phyloP scores from a whole-genome alignment of 53 echinoderm and acorn worm genomes.

The Holothuria leucospilota region DNA sequence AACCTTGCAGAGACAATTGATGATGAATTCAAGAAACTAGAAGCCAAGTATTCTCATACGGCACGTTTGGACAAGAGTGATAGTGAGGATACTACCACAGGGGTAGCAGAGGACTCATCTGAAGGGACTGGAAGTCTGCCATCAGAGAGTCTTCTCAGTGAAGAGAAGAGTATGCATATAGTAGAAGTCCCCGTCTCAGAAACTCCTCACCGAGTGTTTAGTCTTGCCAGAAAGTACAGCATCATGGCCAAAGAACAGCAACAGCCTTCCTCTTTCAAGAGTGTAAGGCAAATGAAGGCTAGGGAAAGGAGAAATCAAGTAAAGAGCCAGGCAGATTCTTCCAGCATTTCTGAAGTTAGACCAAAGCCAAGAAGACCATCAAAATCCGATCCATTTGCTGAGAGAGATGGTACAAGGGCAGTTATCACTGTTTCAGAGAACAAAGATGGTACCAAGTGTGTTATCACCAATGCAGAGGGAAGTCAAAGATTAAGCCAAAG shows the following conservation, averaged over 20 bases:
- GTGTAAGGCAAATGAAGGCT: conserved; percentile 32
- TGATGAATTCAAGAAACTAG: conserved; percentile 74
- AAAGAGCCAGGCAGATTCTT: background rate
- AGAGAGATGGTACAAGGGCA: conserved; percentile 39
- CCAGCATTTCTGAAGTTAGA: conserved; percentile 2
- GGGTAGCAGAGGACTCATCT: conserved; percentile 53
- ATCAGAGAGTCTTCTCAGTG: background rate
- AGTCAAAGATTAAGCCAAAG: conserved; percentile 34
- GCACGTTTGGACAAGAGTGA: conserved; percentile 22
- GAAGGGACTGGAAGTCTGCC: conserved; percentile 41
- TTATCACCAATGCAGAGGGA: conserved; percentile 31
- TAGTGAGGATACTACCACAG: conserved; percentile 49
- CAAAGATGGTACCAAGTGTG: conserved; percentile 28
- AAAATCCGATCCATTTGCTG: conserved; percentile 44
- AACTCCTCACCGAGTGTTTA: conserved; percentile 38
- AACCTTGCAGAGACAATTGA: conserved; percentile 80
- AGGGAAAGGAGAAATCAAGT: conserved; percentile 18
- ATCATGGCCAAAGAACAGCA: conserved; percentile 57
- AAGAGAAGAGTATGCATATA: background rate
- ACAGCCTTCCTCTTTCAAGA: conserved; percentile 27
- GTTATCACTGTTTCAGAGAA: conserved; percentile 41
- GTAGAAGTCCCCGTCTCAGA: conserved; percentile 11
- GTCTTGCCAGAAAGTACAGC: conserved; percentile 71
- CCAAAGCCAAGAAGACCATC: conserved; percentile 26
- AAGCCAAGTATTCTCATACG: conserved; percentile 68